Base-by-base conservation (phyloP, 2,797 vertebrate genomes). In the Phoeniculus purpureus region DNA sequence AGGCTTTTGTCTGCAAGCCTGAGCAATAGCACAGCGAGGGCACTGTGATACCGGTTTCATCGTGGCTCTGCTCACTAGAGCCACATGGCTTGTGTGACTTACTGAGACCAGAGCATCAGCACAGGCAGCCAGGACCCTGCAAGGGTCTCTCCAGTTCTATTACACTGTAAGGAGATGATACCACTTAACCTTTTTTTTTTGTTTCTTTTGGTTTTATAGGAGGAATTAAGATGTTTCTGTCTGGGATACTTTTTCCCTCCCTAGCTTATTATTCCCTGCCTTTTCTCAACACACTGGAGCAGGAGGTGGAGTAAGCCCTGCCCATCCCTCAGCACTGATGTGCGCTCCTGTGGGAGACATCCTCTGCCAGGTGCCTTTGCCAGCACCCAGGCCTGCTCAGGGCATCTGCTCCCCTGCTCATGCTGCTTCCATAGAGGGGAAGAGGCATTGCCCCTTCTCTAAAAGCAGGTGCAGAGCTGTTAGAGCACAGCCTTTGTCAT, bases 81-180 rank as follows among this genome's bases (percentile, higher is more conserved):
- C 90, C 51, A 3, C 6, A 6, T 21, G 26, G 6, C 2, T 1
- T 2, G 17, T 52, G 29, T 67, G 61, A 74, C 71, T 84, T 29
- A 9, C 64, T 68, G 32, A 62, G 58, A 51, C 45, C 32, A 64
- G 61, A 93, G 76, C 70, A 7, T 54, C 90, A 43, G 65, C 40
- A 6, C 56, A 59, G 81, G 81, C 91, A 93, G 73, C 79, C 75
- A 50, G 16, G 91, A 83, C 90, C 66, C 82, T 14, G 23, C 91
- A 91, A 81, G 52, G 91, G 74, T 66, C 58, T 91, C 64, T 95
- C 92, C 93, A 89, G 84, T 91, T 90, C 89, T 73, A 92, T 85
- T 90, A 94, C 91, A 91, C 94, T 95, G 94, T 95, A 95, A 89
- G 89, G 93, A 81, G n/a, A 61, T 65, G 19, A 96, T 94, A 95